Evolutionary conservation across 2,888 invertebrate genomes (phyloP).

Genomic region (Barypeithes pellucidus): DNA sequence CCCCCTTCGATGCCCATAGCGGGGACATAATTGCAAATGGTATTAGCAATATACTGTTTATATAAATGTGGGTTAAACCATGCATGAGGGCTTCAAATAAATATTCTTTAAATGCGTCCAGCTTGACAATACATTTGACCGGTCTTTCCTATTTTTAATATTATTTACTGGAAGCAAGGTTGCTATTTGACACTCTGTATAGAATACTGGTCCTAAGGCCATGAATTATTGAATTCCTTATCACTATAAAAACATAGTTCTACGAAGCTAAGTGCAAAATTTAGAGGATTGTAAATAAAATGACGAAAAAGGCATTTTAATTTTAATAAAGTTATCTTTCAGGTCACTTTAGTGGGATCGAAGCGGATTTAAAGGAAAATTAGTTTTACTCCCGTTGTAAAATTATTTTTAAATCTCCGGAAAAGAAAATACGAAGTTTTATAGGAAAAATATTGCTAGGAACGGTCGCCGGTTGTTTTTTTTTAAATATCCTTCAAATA

Average conservation of each 20-base stretch:
- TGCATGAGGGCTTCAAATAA: no score
- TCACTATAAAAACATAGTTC: slow-evolving; percentile 5
- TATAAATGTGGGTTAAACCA: no score
- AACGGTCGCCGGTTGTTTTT: not conserved
- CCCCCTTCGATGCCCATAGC: no score
- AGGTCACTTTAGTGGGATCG: not conserved
- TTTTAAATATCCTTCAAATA: no score
- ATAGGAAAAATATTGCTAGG: slow-evolving; percentile 11
- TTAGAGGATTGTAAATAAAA: slow-evolving; percentile 8
- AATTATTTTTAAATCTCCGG: not conserved
- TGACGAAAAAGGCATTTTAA: not conserved
- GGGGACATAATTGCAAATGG: no score
- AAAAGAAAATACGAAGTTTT: slow-evolving; percentile 8
- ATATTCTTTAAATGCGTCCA: no score
- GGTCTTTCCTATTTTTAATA: no score
- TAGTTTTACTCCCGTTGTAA: not conserved
- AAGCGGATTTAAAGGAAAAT: slow-evolving; percentile 14
- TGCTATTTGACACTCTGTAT: no score
- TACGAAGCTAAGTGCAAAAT: not conserved
- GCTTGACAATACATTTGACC: no score
- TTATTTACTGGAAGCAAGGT: no score
- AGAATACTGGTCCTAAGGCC: not conserved
- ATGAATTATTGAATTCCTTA: not conserved
- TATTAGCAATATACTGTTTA: no score
- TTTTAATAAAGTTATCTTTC: slow-evolving; percentile 5